These are phyloP conservation scores for Motacilla tschutschensis DNA, from an alignment of 2,113 vertebrate species.

Conservation along the genomic window DNA sequence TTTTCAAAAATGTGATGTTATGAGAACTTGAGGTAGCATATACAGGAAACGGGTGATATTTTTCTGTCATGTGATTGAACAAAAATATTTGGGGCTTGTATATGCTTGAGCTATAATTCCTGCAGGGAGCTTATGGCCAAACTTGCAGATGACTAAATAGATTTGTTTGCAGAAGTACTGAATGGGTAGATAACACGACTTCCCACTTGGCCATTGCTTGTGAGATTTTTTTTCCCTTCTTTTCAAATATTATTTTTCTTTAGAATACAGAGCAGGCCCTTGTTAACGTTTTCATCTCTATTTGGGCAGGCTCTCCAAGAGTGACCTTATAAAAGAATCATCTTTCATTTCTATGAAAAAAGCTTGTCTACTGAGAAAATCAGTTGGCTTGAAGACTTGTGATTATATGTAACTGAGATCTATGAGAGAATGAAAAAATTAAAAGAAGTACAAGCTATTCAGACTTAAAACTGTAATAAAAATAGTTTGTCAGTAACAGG, in stretches of 20 bases:
- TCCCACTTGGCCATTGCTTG: background rate
- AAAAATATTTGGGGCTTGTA: constrained; percentile 4
- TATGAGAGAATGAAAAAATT: background rate
- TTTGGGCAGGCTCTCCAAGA: background rate
- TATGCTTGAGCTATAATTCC: constrained; percentile 30
- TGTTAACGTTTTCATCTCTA: constrained; percentile 8
- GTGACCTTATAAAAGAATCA: background rate
- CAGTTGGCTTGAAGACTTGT: background rate
- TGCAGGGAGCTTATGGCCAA: constrained; percentile 17
- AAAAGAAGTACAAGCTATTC: background rate
- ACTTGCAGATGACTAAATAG: constrained; percentile 19
- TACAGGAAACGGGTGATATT: background rate
- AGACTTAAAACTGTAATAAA: background rate
- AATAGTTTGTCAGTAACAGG: background rate
- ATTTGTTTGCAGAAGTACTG: constrained; percentile 46
- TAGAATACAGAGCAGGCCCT: background rate
- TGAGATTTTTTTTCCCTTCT: background rate
- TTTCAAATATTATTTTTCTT: background rate
- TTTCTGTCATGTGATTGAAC: constrained; percentile 1
- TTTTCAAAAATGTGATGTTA: background rate
- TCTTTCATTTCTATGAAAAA: constrained; percentile 8
- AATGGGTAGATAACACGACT: constrained; percentile 13
- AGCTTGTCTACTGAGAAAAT: background rate
- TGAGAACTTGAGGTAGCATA: background rate
- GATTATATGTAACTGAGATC: background rate